A percentile compares a stretch with the other conserved stretches of the same genome.
These are phyloP conservation scores for Parasteatoda tepidariorum DNA, from an alignment of 1,140 invertebrate genomes.

Conservation along the genomic window DNA sequence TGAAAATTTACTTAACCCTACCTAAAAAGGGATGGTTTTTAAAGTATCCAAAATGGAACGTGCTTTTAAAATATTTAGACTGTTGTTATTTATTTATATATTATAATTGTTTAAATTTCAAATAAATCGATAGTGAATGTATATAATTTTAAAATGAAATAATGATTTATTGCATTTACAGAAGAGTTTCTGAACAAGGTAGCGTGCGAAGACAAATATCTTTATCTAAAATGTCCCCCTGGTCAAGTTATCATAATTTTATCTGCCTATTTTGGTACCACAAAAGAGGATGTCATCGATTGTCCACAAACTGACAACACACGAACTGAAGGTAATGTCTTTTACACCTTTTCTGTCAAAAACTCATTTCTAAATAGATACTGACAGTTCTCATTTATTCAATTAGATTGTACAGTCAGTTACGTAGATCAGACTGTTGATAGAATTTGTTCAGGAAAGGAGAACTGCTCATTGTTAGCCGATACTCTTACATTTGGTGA, in stretches of 20 bases:
- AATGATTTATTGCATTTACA: conserved; percentile 67
- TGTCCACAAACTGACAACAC: conserved; percentile 77
- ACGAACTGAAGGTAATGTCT: background rate
- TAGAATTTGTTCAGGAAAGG: conserved; percentile 17
- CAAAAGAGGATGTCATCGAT: conserved; percentile 85
- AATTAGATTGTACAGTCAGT: conserved; percentile 60
- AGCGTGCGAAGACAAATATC: conserved; percentile 87
- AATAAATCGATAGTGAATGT: background rate
- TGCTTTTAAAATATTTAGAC: no score
- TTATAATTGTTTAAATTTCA: background rate
- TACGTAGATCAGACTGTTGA: conserved; percentile 42
- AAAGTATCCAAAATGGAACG: no score
- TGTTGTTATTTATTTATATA: background rate
- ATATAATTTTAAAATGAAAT: background rate
- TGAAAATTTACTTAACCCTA: no score
- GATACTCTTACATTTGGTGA: conserved; percentile 43
- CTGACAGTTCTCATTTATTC: background rate
- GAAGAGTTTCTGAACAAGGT: conserved; percentile 91
- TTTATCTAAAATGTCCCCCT: conserved; percentile 72
- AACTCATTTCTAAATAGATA: background rate
- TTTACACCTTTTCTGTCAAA: background rate
- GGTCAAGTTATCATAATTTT: conserved; percentile 85
- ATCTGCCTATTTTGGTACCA: conserved; percentile 88
- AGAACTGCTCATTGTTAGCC: conserved; percentile 44
- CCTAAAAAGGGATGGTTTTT: no score